A percentile compares a stretch with the other conserved stretches of the same genome.
phyloP scores from a whole-genome alignment of 2,797 vertebrate species.

The Acanthopagrus latus region DNA sequence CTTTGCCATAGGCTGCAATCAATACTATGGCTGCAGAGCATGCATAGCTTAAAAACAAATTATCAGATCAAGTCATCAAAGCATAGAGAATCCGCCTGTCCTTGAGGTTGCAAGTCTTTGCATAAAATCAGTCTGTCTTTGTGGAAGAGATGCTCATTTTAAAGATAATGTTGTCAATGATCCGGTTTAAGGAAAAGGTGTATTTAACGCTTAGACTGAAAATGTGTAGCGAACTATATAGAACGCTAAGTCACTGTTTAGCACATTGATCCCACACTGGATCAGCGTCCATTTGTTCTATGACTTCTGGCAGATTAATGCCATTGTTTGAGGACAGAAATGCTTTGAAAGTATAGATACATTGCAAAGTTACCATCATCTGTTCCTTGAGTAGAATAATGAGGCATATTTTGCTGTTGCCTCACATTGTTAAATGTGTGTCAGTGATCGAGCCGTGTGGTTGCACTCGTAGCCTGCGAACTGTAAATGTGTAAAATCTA shows the following conservation, averaged over 20 bases:
- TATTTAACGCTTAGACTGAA: neutral
- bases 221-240: neutral
- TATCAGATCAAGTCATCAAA: slow-evolving; percentile 66
- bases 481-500: slow-evolving; percentile 26
- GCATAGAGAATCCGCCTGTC: slow-evolving; percentile 47
- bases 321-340: slow-evolving; percentile 1
- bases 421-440: neutral
- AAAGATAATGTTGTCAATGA: slow-evolving; percentile 30
- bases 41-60: slow-evolving; percentile 36
- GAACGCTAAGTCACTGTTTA: neutral
- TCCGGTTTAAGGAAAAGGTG: slow-evolving; percentile 5
- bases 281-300: neutral
- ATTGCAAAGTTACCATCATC: neutral
- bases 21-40: slow-evolving; percentile 38
- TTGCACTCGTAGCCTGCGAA: neutral
- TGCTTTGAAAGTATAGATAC: neutral
- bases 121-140: slow-evolving; percentile 16
- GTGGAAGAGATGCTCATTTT: slow-evolving; percentile 17
- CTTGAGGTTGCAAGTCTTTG: slow-evolving; percentile 37
- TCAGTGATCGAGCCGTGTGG: neutral
- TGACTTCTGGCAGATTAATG: neutral
- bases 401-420: neutral
- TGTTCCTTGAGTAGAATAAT: neutral
- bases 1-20: slow-evolving; percentile 46
- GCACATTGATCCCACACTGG: neutral